These are phyloP conservation scores for Okamejei kenojei DNA, from an alignment of 2,797 vertebrate genomes.

Conservation along the genomic window DNA sequence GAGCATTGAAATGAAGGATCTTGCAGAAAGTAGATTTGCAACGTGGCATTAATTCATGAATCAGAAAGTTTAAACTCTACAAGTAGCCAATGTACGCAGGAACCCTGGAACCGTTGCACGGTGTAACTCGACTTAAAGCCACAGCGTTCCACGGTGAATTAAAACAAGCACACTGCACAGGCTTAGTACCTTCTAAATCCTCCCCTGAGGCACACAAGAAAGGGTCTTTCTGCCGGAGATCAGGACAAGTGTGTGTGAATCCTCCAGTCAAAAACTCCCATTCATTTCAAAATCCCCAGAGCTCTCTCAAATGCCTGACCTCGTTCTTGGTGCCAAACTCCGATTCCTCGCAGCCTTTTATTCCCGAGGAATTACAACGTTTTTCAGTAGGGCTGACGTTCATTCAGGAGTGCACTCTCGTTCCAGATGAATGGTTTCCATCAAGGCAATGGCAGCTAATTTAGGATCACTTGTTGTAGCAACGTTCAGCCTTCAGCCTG, in stretches of 20 bases:
- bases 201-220: background rate
- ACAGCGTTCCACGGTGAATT: background rate
- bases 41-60: background rate
- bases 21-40: background rate
- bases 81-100: background rate
- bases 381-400: background rate
- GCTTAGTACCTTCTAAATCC: background rate
- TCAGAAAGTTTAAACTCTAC: background rate
- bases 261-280: background rate
- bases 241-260: background rate
- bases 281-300: background rate
- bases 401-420: background rate
- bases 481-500: background rate
- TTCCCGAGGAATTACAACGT: background rate
- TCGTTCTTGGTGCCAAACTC: background rate
- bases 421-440: slow-evolving; percentile 5
- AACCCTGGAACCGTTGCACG: background rate
- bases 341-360: background rate
- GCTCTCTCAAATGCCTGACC: background rate
- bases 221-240: no score
- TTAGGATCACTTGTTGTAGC: background rate
- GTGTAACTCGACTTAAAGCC: background rate
- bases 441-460: slow-evolving; percentile 18
- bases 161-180: background rate
- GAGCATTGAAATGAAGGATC: background rate